phyloP scores from a whole-genome alignment of 2,888 invertebrate species.

The Tenthredo amoena region DNA sequence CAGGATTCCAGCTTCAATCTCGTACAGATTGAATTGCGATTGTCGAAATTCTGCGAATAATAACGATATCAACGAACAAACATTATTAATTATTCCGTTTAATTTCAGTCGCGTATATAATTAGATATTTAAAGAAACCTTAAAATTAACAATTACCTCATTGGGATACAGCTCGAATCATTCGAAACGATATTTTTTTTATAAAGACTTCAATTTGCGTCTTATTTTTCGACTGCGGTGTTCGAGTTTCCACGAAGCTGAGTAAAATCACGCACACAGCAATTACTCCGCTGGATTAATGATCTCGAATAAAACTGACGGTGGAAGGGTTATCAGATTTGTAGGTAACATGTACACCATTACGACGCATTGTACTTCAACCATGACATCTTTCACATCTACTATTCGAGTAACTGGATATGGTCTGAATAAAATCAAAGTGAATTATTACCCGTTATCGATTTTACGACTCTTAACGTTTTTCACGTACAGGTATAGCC shows the following conservation, averaged over 20 bases:
- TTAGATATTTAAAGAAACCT: neutral
- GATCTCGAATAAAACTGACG: neutral
- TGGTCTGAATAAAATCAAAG: constrained; percentile 17
- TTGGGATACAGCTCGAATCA: neutral
- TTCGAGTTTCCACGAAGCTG: neutral
- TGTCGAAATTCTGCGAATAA: neutral
- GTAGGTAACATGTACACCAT: neutral
- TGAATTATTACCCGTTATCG: constrained; percentile 35
- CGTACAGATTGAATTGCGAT: neutral
- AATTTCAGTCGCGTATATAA: neutral
- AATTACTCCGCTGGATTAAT: constrained; percentile 21
- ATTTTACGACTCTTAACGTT: constrained; percentile 9
- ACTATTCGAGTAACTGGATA: constrained; percentile 8
- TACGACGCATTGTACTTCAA: constrained; percentile 38
- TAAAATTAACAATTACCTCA: constrained; percentile 40
- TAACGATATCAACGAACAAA: neutral
- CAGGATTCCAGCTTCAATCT: neutral
- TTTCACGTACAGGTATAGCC: neutral
- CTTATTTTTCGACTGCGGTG: neutral
- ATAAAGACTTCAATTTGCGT: neutral
- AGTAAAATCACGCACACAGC: neutral
- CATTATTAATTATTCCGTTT: constrained; percentile 9
- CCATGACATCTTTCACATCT: neutral
- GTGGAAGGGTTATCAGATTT: constrained; percentile 19
- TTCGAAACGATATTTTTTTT: neutral